Base-by-base conservation (phyloP, 2,113 vertebrate genomes). In the Pachyramphus minor region DNA sequence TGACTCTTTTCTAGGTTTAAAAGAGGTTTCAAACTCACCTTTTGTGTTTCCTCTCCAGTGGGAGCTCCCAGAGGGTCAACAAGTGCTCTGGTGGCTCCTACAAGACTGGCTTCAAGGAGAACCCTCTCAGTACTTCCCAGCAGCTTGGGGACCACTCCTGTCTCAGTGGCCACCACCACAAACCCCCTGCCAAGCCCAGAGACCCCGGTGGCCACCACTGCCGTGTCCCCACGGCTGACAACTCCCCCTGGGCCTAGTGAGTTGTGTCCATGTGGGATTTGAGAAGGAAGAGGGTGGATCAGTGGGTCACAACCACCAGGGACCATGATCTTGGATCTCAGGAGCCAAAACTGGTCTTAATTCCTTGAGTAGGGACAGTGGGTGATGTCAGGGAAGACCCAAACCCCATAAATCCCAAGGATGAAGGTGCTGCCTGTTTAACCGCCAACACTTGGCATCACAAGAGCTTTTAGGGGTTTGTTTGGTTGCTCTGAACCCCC, bases 171-270 rank as follows among this genome's bases (percentile, higher is more conserved):
- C 37, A 64, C 62, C 27, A 74, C 81, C 49, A 42, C 58, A 28
- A 39, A 33, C 1, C 44, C 76, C n/a, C 83, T 35, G 12, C 24
- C 59, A 42, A 73, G 60, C 6, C 47, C 78, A 33, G 73, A 67
- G 47, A 62, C 7, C 4, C 75, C n/a, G 17, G 27, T 24, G 4
- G 10, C 13, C 2, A 64, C 41, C 35, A 53, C 77, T 3, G 17
- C 11, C 2, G n/a, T 0, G 8, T n/a, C 66, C 2, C 10, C 47
- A 0, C 41, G 21, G 0, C 55, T 20, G 11, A 69, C 83, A 15
- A 5, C 90, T 47, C 52, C 23, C 24, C 67, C 91, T 52, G 91
- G 22, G 28, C 95, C 95, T 8, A 63, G 97, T 98, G 89, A 96
- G 96, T 93, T 16, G n/a, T 33, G 69, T 56, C 55, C 31, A 2